Evolutionary conservation across 2,888 invertebrate species (phyloP).

Genomic region (Cheilosia impressa): DNA sequence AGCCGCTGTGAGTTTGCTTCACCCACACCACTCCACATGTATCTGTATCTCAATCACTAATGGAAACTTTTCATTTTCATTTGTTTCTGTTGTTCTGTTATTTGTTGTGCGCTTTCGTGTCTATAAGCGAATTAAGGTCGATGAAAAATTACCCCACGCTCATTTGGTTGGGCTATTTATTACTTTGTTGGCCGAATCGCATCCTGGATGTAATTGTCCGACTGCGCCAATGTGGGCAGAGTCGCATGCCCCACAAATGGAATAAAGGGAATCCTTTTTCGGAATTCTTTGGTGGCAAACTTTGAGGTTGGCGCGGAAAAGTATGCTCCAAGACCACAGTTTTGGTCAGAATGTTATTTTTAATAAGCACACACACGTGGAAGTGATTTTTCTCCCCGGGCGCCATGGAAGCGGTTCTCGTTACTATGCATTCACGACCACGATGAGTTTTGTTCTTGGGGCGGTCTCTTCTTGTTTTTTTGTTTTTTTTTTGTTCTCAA

Average conservation of each 20-base stretch:
- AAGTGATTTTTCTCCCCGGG: constrained; percentile 9
- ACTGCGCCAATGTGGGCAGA: neutral
- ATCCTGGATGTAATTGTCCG: neutral
- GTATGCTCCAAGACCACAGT: neutral
- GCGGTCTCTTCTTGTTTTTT: neutral
- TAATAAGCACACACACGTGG: constrained; percentile 1
- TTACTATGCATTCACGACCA: constrained; percentile 45
- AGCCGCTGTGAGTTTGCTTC: constrained; percentile 1
- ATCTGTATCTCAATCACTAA: constrained; percentile 64
- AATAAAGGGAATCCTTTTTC: neutral
- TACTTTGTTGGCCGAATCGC: constrained; percentile 4
- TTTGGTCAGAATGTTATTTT: neutral
- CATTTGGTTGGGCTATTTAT: constrained; percentile 56
- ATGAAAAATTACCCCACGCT: constrained; percentile 63
- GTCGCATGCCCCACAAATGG: neutral
- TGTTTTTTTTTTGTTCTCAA: neutral
- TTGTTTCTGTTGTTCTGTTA: constrained; percentile 29
- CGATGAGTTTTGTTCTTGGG: constrained; percentile 6
- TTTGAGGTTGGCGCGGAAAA: neutral
- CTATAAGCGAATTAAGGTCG: constrained; percentile 73
- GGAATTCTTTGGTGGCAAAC: neutral
- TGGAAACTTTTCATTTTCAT: constrained; percentile 64
- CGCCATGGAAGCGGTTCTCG: constrained; percentile 36
- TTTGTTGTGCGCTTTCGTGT: constrained; percentile 42
- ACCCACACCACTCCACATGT: neutral